Evolutionary conservation across 2,888 invertebrate genomes (phyloP), one percentile per base, ranked within the genome.

Genomic region (Cephalotes varians): DNA sequence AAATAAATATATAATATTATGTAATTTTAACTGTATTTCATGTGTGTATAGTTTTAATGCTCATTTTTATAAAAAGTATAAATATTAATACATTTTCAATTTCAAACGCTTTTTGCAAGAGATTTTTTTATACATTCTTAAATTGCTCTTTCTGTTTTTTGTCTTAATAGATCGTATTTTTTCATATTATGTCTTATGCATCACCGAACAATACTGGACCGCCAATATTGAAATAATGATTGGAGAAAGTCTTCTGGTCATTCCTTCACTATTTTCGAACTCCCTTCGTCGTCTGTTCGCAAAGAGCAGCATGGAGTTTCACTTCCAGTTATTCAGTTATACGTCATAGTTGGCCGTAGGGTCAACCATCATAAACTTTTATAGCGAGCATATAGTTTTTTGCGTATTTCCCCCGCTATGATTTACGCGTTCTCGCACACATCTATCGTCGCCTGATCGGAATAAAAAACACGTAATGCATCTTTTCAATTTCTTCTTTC

Each of bases 301-400:
- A 79, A 60, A 73, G 15, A 4, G 12, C 54, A 65, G 60, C 51
- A n/a, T n/a, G 18, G 86, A 91, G 89, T 92, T 92, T 92, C 92
- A 91, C 91, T 92, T 92, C 89, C 90, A 86, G 79, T 90, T 90
- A 10, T 90, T 90, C 84, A 84, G 69, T 73, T 56, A 21, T 54
- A 79, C 84, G 60, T 81, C 79, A 31, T 47, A 64, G 81, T 72
- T 81, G 67, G 65, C 21, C 21, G 40, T 71, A 72, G 74, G 82
- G 54, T 92, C 88, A 91, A 92, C 92, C 88, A 92, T 91, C 92
- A 91, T 94, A 93, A 94, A 94, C 86, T 91, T 94, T 93, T 94
- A 94, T 88, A 87, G 91, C 91, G 90, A 90, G 91, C 92, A 92
- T n/a, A 93, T 92, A 93, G 92, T 93, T 93, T 91, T 92, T 88